Evolutionary conservation across 1,140 invertebrate species (phyloP).

Genomic region (Homarus americanus): DNA sequence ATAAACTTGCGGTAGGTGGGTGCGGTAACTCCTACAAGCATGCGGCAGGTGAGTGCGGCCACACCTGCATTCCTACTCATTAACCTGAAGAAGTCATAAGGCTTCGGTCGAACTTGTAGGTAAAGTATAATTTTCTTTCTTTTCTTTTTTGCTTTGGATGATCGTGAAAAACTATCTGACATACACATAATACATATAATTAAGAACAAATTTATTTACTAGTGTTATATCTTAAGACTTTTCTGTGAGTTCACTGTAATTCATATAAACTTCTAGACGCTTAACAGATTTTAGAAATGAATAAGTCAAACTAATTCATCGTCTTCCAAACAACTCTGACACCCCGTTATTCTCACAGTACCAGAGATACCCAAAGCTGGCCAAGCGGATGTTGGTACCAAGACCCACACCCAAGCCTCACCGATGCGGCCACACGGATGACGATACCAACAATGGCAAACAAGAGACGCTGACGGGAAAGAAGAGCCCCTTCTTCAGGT

Average conservation of each 20-base stretch:
- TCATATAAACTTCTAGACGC: no score
- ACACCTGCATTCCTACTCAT: neutral
- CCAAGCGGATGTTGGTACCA: slow-evolving; percentile 80
- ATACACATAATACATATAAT: no score
- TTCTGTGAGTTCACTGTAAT: no score
- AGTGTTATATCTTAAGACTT: no score
- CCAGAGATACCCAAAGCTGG: slow-evolving; percentile 90
- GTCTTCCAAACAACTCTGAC: neutral
- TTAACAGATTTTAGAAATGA: no score
- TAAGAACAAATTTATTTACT: no score
- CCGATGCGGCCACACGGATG: slow-evolving; percentile 21
- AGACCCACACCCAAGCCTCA: slow-evolving; percentile 56
- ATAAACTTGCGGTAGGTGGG: neutral
- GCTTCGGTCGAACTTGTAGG: no score
- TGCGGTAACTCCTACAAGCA: neutral
- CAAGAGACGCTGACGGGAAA: neutral
- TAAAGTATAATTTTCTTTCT: no score
- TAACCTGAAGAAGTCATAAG: no score
- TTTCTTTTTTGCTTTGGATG: no score
- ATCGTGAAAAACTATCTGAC: no score
- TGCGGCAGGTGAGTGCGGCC: neutral
- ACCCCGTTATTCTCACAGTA: slow-evolving; percentile 81
- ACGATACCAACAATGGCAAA: neutral
- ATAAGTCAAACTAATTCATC: no score
- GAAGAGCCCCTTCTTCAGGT: slow-evolving; percentile 66